Evolutionary conservation across 2,113 vertebrate species (phyloP).

Genomic region (Apus apus): DNA sequence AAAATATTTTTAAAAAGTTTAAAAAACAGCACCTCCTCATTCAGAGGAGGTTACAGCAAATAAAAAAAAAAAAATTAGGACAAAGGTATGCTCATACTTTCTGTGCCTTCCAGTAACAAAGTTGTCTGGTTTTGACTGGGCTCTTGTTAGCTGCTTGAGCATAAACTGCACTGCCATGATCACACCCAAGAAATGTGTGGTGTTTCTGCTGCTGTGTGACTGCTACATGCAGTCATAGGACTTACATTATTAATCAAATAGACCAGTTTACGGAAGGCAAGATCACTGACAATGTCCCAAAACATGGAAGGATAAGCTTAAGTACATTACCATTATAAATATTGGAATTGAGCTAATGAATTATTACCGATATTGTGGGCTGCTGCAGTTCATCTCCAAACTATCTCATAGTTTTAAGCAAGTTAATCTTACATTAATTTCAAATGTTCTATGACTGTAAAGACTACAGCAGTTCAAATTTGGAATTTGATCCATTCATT

Average conservation of each 20-base stretch:
- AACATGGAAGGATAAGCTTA: background rate
- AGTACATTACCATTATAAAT: background rate
- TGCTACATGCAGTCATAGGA: rapidly evolving
- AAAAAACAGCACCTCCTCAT: background rate
- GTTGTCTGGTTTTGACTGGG: background rate
- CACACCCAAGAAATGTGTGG: rapidly evolving
- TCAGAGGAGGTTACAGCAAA: background rate
- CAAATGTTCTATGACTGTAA: background rate
- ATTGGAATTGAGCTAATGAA: background rate
- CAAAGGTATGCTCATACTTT: background rate
- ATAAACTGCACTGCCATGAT: background rate
- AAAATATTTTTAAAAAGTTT: too few relatives aligned
- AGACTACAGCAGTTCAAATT: background rate
- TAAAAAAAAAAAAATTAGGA: background rate
- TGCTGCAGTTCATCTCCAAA: background rate
- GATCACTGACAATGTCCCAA: background rate
- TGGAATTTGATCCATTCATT: background rate
- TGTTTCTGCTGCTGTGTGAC: background rate
- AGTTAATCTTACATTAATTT: background rate
- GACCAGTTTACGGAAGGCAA: background rate
- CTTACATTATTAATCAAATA: background rate
- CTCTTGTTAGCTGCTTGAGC: background rate
- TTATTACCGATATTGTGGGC: background rate
- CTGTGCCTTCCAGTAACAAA: background rate
- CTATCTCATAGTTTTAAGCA: background rate